phyloP scores from a whole-genome alignment of 2,888 invertebrate species.

The Epicampocera succincta region DNA sequence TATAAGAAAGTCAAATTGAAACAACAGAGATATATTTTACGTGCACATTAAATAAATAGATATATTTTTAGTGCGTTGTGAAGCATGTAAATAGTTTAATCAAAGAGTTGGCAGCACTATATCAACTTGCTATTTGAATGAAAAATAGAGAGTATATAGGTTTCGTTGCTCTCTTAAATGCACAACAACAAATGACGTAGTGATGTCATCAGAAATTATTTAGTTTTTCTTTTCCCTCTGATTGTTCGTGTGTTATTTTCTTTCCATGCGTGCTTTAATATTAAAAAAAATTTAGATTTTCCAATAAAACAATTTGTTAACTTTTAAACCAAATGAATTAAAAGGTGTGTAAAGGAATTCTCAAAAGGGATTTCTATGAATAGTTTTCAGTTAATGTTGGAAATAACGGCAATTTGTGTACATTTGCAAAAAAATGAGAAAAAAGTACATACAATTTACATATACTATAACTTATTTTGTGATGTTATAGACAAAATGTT shows the following conservation, averaged over 20 bases:
- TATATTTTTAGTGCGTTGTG: too few species aligned
- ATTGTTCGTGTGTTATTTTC: constrained; percentile 67
- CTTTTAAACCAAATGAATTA: constrained; percentile 12
- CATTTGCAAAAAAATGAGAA: constrained; percentile 47
- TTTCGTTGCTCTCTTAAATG: constrained; percentile 43
- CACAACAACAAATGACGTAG: constrained; percentile 76
- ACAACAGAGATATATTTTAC: too few species aligned
- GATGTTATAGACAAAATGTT: constrained; percentile 55
- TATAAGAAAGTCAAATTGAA: background rate
- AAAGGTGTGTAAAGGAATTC: constrained; percentile 41
- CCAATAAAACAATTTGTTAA: constrained; percentile 60
- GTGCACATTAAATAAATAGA: too few species aligned
- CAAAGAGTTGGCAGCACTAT: constrained; percentile 35
- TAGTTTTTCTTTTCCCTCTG: constrained; percentile 67
- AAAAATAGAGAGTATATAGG: constrained; percentile 1
- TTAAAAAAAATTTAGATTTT: constrained; percentile 51
- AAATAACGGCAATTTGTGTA: constrained; percentile 62
- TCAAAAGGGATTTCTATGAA: constrained; percentile 58
- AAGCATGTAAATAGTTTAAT: background rate
- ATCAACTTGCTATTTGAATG: background rate
- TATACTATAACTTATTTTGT: constrained; percentile 67
- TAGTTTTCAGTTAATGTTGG: constrained; percentile 59
- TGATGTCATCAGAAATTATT: constrained; percentile 82
- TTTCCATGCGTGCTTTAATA: constrained; percentile 65
- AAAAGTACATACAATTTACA: constrained; percentile 46